phyloP scores from a whole-genome alignment of 2,113 vertebrate species.

The Talpa occidentalis region DNA sequence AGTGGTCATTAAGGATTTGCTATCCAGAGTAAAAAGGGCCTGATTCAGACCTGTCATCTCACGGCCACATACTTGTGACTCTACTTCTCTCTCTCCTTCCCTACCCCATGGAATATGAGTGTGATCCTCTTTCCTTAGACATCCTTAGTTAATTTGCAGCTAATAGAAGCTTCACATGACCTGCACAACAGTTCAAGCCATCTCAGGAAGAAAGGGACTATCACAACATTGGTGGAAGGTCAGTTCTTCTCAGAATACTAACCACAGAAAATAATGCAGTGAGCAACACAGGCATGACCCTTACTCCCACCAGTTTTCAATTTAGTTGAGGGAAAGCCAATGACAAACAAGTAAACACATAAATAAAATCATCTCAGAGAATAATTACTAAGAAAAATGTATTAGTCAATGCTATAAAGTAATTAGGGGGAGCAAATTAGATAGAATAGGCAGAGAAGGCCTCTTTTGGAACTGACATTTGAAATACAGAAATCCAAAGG shows the following conservation, averaged over 20 bases:
- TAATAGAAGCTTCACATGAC: not conserved
- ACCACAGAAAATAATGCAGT: not conserved
- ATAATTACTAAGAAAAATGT: not conserved
- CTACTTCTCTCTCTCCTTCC: not conserved
- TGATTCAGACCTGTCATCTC: not conserved
- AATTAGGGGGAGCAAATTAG: not conserved
- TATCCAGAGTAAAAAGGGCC: not conserved
- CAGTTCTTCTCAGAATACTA: not conserved
- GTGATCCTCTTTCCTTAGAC: not conserved
- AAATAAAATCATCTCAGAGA: constrained; percentile 23
- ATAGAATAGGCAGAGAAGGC: not conserved
- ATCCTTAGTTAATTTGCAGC: not conserved
- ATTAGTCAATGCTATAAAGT: not conserved
- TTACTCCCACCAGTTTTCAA: not conserved
- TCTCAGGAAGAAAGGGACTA: not conserved
- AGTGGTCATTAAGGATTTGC: not conserved
- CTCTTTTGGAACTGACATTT: not conserved
- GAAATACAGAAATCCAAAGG: constrained; percentile 17
- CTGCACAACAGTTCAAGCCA: not conserved
- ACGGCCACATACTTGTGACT: not conserved
- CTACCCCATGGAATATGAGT: not conserved
- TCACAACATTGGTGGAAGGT: not conserved
- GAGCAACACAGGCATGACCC: not conserved
- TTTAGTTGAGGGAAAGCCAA: not conserved
- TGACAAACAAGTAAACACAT: not conserved